A percentile compares a stretch with the other conserved stretches of the same genome.
Conservation (phyloP, 2,113 vertebrate species). For the Leucosticte australis region DNA sequence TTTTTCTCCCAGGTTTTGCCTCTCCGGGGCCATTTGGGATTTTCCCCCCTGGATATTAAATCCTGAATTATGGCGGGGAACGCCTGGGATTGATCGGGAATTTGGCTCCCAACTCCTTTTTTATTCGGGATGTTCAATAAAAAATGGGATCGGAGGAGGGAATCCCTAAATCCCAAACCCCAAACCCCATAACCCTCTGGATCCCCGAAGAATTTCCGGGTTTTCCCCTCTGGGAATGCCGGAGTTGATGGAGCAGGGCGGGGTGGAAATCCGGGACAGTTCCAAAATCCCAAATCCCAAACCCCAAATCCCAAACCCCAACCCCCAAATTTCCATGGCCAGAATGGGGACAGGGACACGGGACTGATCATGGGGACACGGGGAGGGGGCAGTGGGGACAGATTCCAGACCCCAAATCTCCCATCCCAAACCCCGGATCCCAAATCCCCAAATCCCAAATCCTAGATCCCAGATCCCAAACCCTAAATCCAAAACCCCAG, state of each 20-base stretch:
- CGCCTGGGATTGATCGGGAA: neutral
- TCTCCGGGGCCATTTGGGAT: neutral
- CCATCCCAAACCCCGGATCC: too few species aligned
- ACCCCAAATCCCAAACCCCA: neutral
- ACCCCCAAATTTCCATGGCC: neutral
- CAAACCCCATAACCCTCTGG: neutral
- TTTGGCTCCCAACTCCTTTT: neutral
- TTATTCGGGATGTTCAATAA: neutral
- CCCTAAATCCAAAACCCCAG: fast-evolving
- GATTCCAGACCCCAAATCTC: too few species aligned
- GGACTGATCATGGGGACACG: too few species aligned
- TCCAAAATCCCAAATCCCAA: neutral
- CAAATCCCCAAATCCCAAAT: too few species aligned
- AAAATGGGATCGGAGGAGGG: neutral
- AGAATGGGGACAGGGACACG: too few species aligned
- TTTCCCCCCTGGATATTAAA: neutral
- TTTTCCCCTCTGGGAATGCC: neutral
- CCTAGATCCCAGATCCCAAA: neutral
- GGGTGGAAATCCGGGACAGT: neutral
- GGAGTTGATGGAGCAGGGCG: neutral
- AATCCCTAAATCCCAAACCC: neutral
- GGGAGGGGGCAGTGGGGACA: too few species aligned
- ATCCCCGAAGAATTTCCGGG: neutral
- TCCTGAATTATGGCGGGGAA: fast-evolving
- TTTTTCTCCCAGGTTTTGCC: neutral